These are phyloP conservation scores for Samia ricini DNA, from an alignment of 1,140 invertebrate genomes.

Conservation along the genomic window DNA sequence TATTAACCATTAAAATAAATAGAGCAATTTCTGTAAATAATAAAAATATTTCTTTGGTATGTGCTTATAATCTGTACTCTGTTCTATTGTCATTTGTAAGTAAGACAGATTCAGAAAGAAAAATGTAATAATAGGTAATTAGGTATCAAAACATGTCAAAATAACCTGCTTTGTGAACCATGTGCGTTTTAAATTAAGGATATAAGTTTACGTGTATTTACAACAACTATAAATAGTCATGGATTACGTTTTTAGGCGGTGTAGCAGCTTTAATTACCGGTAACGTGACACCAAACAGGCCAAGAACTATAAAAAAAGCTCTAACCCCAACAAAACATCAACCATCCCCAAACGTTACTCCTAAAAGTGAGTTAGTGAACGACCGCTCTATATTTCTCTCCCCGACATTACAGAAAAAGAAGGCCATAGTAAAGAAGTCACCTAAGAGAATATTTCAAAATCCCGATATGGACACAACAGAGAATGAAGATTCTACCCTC, in stretches of 20 bases:
- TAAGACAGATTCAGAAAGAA: not conserved
- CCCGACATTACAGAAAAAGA: slow-evolving; percentile 63
- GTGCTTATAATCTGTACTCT: not conserved
- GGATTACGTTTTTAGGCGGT: slow-evolving; percentile 69
- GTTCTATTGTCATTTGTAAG: too few species aligned
- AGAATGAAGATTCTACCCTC: slow-evolving; percentile 28
- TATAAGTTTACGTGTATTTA: not conserved
- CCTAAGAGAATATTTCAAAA: slow-evolving; percentile 72
- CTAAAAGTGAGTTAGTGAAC: slow-evolving; percentile 59
- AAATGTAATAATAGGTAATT: not conserved
- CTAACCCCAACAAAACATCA: slow-evolving; percentile 66
- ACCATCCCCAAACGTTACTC: slow-evolving; percentile 67
- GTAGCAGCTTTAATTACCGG: slow-evolving; percentile 64
- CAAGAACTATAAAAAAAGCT: slow-evolving; percentile 52
- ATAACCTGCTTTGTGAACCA: slow-evolving; percentile 16
- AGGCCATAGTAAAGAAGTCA: slow-evolving; percentile 67
- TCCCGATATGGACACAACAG: slow-evolving; percentile 47
- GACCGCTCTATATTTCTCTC: slow-evolving; percentile 67
- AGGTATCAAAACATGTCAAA: slow-evolving; percentile 17
- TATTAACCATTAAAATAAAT: too few species aligned
- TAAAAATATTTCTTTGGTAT: too few species aligned
- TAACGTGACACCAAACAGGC: slow-evolving; percentile 65
- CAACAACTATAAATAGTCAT: slow-evolving; percentile 24
- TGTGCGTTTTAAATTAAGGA: slow-evolving; percentile 22
- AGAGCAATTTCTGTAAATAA: too few species aligned